Base-by-base conservation (phyloP, 2,797 vertebrate genomes). In the Diplodus puntazzo region DNA sequence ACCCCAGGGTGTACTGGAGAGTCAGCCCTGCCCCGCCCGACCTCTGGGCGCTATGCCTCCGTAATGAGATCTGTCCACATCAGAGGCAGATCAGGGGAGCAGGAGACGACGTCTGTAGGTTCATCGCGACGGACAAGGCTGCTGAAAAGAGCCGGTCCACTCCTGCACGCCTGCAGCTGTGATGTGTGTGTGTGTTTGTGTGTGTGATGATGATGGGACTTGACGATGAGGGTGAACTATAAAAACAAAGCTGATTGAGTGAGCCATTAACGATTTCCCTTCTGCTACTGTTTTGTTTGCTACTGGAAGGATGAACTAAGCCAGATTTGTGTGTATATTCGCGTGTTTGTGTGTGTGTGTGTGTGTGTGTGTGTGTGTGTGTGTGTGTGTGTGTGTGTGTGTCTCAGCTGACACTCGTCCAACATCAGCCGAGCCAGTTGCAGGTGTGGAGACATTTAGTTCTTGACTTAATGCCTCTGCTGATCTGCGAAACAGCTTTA, bases 21-120 rank as follows among this genome's bases (percentile, higher is more conserved):
- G 65, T 85, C 76, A 49, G 70, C 74, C 78, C 88, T 76, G 74
- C 86, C 79, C 75, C 53, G 4, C 77, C 79, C 45, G 59, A 82
- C 86, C 86, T 83, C 74, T 60, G 71, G 66, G 82, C 13, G 60
- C 69, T 69, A 71, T 58, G 34, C 60, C 60, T 86, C 68, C 0
- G 61, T 84, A 71, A 89, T 80, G 82, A 89, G 83, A 84, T 75
- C 42, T 74, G 65, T 80, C 52, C 78, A 50, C 42, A 86, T 87
- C 79, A 69, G 55, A 68, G 68, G 73, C 57, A 53, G 60, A 74
- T 72, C 60, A 73, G 63, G 57, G 45, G 64, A 83, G 67, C 23
- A 42, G 78, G 52, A 88, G 69, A 84, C 16, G 20, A 71, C 68
- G 65, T 75, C 23, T 75, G 69, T 62, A 55, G 54, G 53, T 54